Evolutionary conservation across 2,113 vertebrate species (phyloP).

Genomic region (Eleginops maclovinus): DNA sequence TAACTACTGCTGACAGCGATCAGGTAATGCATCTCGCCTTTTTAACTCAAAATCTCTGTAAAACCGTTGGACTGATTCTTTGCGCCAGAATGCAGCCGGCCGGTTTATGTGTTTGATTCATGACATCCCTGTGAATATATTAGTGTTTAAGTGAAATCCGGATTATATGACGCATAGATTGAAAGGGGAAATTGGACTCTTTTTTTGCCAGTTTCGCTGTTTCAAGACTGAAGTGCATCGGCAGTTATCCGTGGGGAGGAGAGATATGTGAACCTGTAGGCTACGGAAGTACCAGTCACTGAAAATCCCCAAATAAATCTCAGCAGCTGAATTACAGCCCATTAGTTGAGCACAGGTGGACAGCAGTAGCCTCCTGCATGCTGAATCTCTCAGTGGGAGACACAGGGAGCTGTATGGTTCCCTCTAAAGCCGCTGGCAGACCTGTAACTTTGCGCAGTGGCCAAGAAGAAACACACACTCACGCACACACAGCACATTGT

Average conservation of each 20-base stretch:
- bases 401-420: conserved; percentile 36
- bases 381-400: conserved; percentile 29
- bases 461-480: conserved; percentile 31
- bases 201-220: not conserved
- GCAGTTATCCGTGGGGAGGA: conserved; percentile 9
- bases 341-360: conserved; percentile 42
- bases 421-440: conserved; percentile 60
- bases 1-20: conserved; percentile 87
- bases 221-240: conserved; percentile 4
- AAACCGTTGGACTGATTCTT: conserved; percentile 7
- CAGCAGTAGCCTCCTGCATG: conserved; percentile 13
- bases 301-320: not conserved
- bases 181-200: not conserved
- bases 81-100: conserved; percentile 36
- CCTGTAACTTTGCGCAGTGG: conserved; percentile 83
- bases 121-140: not conserved
- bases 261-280: conserved; percentile 46
- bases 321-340: conserved; percentile 2
- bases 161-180: conserved; percentile 20
- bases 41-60: conserved; percentile 15
- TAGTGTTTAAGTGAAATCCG: not conserved
- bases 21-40: conserved; percentile 75
- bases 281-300: conserved; percentile 31
- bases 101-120: not conserved
- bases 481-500: conserved; percentile 14